Evolutionary conservation across 2,888 invertebrate species (phyloP).

Genomic region (Stenurella melanura): DNA sequence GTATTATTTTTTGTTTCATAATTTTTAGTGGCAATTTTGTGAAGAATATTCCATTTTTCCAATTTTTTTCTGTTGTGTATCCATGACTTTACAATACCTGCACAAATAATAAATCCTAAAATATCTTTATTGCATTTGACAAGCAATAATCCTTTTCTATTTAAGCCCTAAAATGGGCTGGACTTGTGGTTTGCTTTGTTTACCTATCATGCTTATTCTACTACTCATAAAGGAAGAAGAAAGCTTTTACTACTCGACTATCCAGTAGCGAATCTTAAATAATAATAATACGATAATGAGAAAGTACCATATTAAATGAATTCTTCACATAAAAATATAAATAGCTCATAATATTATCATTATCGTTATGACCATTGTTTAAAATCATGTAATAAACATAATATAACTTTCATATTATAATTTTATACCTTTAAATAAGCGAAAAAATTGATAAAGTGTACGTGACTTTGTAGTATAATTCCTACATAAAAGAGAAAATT

Average conservation of each 20-base stretch:
- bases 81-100: no score
- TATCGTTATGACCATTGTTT: not conserved
- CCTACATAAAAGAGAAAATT: not conserved
- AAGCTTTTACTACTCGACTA: not conserved
- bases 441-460: conserved; percentile 3
- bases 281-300: not conserved
- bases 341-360: not conserved
- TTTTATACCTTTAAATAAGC: conserved; percentile 1
- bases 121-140: not conserved
- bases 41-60: no score
- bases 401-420: conserved; percentile 2
- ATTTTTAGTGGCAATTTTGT: no score
- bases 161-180: not conserved
- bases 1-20: no score
- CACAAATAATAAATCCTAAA: no score
- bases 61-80: no score
- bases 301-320: conserved; percentile 1
- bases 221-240: not conserved
- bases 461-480: conserved; percentile 1
- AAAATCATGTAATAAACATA: conserved; percentile 2
- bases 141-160: not conserved
- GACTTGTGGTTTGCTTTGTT: not conserved
- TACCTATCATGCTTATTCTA: not conserved
- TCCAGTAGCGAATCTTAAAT: not conserved
- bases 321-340: not conserved